These are phyloP conservation scores for Panzeria rudis DNA, from an alignment of 2,888 invertebrate genomes.

Conservation along the genomic window DNA sequence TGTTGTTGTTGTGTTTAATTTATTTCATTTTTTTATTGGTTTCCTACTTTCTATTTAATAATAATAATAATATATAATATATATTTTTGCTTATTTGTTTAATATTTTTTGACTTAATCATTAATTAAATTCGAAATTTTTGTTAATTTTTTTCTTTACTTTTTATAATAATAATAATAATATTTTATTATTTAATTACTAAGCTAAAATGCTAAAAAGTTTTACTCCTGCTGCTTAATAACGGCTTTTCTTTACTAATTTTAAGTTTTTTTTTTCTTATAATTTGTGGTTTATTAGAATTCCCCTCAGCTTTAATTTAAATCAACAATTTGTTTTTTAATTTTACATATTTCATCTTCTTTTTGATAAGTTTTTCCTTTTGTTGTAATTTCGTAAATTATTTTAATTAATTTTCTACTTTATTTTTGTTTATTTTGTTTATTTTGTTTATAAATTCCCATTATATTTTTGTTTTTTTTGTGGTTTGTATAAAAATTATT, in stretches of 20 bases:
- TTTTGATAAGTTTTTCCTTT: conserved; percentile 68
- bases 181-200: conserved; percentile 75
- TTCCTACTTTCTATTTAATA: conserved; percentile 70
- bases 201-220: conserved; percentile 76
- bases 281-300: conserved; percentile 52
- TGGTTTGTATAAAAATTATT: conserved; percentile 76
- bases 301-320: conserved; percentile 67
- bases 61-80: conserved; percentile 49
- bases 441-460: conserved; percentile 80
- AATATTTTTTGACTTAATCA: conserved; percentile 77
- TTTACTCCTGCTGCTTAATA: conserved; percentile 71
- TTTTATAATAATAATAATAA: conserved; percentile 56
- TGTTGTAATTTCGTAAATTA: conserved; percentile 73
- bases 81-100: conserved; percentile 68
- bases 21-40: conserved; percentile 56
- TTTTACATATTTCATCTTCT: conserved; percentile 58
- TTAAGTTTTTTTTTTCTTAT: conserved; percentile 56
- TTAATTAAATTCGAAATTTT: conserved; percentile 83
- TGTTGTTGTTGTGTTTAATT: conserved; percentile 67
- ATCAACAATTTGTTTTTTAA: conserved; percentile 74
- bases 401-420: conserved; percentile 69
- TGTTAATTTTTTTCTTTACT: conserved; percentile 78
- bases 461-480: conserved; percentile 77
- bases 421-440: conserved; percentile 38
- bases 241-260: conserved; percentile 63